Evolutionary conservation across 2,888 invertebrate genomes (phyloP), one percentile per base, ranked within the genome.

Genomic region (Pseudanteris insignis): DNA sequence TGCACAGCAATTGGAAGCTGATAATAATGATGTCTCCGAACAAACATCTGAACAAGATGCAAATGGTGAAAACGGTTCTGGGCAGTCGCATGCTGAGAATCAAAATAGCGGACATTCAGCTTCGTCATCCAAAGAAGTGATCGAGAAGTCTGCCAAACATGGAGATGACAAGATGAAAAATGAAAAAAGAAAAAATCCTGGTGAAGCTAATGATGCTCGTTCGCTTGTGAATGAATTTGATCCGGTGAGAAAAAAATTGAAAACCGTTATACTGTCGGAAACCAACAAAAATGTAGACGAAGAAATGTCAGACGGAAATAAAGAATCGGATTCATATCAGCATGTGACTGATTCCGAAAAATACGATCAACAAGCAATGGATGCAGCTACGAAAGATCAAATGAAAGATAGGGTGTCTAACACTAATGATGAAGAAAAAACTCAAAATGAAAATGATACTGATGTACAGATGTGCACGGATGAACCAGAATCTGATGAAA

Each of bases 381-480:
- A 91, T 67, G 87, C 88, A 38, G 91, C 91, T 0, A 91, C 90
- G 0, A 87, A 91, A 77, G 94, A 95, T 65, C 94, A 96, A 81
- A 89, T 25, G 84, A 90, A 67, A 80, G 86, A 89, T 67, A 86
- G 87, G 28, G 75, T 87, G 3, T 85, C 86, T n/a, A 84, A 88
- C 55, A 83, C 86, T 29, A 83, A 83, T 2, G 84, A 86, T 6
- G 81, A 85, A 36, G 36, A 54, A 6, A 9, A 41, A 0, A 60
- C 70, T 41, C 70, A 83, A 4, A 83, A 86, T 0, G 66, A 72
- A 4, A n/a, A n/a, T n/a, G 28, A 54, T 9, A 62, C 58, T 32
- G 70, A 71, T 1, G 62, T 69, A 1, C 69, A 70, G n/a, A 70
- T 63, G 61, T 51, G 50, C n/a, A 50, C 63, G 84, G 86, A 87